phyloP scores from a whole-genome alignment of 2,888 invertebrate species.

The Anticlea derivata region DNA sequence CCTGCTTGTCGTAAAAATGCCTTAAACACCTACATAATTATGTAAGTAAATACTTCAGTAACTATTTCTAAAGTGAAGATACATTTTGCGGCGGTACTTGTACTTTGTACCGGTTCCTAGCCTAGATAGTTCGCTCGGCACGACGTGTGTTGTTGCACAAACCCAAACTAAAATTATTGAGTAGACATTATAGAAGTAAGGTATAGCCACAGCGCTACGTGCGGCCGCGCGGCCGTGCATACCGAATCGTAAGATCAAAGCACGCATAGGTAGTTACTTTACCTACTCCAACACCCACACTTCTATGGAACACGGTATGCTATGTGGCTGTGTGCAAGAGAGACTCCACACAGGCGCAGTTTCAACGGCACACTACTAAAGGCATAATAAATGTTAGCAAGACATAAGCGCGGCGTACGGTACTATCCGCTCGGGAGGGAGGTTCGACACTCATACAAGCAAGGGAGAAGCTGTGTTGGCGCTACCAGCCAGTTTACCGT shows the following conservation, averaged over 20 bases:
- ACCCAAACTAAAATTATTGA: slow-evolving; percentile 79
- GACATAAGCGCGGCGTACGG: slow-evolving; percentile 80
- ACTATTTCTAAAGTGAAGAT: slow-evolving; percentile 47
- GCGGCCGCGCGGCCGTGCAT: slow-evolving; percentile 79
- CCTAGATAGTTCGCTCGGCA: slow-evolving; percentile 58
- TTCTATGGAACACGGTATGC: slow-evolving; percentile 48
- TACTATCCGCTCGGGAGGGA: slow-evolving; percentile 83
- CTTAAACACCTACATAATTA: too few relatives aligned
- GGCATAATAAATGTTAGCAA: slow-evolving; percentile 80
- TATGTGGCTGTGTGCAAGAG: slow-evolving; percentile 50
- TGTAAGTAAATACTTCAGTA: slow-evolving; percentile 21
- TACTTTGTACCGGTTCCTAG: slow-evolving; percentile 53
- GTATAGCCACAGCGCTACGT: slow-evolving; percentile 74
- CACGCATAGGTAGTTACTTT: slow-evolving; percentile 79
- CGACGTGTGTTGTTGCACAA: slow-evolving; percentile 77
- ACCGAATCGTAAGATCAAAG: slow-evolving; percentile 84
- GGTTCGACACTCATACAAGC: slow-evolving; percentile 80
- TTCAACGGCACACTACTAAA: slow-evolving; percentile 68
- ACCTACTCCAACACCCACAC: slow-evolving; percentile 78
- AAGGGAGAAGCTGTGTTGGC: slow-evolving; percentile 78
- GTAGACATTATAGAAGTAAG: slow-evolving; percentile 78
- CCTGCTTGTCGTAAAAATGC: too few relatives aligned
- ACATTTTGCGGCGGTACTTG: slow-evolving; percentile 41
- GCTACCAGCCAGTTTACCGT: slow-evolving; percentile 82
- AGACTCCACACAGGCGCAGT: slow-evolving; percentile 62